Evolutionary conservation across 1,140 invertebrate genomes (phyloP), one percentile per base, ranked within the genome.

Genomic region (Andrena cerasifolii): DNA sequence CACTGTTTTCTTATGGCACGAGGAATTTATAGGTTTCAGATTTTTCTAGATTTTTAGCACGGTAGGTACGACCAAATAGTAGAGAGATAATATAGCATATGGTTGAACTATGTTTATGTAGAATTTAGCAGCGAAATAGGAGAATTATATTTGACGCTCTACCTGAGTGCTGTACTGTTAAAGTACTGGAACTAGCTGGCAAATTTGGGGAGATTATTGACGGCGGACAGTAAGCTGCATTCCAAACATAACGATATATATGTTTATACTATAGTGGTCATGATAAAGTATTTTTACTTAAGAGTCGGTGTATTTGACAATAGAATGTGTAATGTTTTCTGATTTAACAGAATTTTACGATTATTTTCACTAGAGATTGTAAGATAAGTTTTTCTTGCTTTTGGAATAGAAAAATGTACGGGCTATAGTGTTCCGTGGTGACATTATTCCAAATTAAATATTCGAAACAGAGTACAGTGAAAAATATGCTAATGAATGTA

Each of bases 111-210:
- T n/a, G n/a, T 40, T 40, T 40, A 5, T 40, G 3, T 40, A 53
- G 14, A 3, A 47, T 28, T 47, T 18, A 62, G 26, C 16, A 4
- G 10, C 18, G 43, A 65, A 33, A 4, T 49, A 21, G 43, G 26
- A 76, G 7, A 59, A 54, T 5, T 80, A 33, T 59, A 18, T 53
- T 82, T 49, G 51, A 31, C 70, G 40, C 54, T 76, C 88, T 94
- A 94, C 94, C 94, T 94, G 94, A 89, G 88, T 94, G 94, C 73
- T 94, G 95, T 66, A 95, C 94, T 59, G 93, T 92, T 78, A 95
- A 92, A 68, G 94, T 94, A 91, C 95, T 95, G 53, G 95, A 94
- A 85, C 93, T 95, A 78, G 93, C 93, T 49, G 94, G 92, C 93
- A 95, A 93, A 86, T 95, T 95, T 65, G 95, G 94, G 58, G 95